Percentiles rank a stretch among this genome's conserved stretches.
Conservation (phyloP, 2,113 vertebrate genomes). For the Murina feae region DNA sequence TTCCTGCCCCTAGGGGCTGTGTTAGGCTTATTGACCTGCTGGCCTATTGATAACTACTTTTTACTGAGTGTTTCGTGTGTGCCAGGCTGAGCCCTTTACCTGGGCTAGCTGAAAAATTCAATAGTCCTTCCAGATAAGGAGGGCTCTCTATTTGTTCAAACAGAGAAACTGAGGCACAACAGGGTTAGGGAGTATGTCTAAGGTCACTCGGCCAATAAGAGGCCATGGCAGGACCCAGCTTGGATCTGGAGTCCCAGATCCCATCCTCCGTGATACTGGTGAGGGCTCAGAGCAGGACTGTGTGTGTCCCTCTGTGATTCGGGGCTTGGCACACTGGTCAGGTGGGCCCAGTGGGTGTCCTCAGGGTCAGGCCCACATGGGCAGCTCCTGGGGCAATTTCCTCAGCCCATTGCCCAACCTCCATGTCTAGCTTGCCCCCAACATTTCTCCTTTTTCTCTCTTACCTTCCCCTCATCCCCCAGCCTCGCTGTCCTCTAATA, state of each 20-base stretch:
- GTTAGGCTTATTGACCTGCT: not conserved
- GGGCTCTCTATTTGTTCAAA: not conserved
- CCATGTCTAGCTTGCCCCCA: not conserved
- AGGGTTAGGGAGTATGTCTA: too few relatives aligned
- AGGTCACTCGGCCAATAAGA: not conserved
- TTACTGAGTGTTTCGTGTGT: not conserved
- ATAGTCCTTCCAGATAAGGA: not conserved
- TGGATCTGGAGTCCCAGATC: not conserved
- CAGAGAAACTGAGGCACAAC: not conserved
- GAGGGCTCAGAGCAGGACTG: not conserved
- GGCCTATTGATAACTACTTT: not conserved
- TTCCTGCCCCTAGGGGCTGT: not conserved
- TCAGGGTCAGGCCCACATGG: not conserved
- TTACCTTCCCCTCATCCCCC: too few relatives aligned
- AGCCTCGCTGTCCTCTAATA: not conserved
- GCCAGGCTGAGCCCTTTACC: not conserved
- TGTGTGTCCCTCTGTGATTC: not conserved
- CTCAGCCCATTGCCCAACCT: not conserved
- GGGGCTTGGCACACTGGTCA: not conserved
- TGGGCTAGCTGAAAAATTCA: not conserved
- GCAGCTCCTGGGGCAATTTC: not conserved
- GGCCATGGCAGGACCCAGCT: not conserved
- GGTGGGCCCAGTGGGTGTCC: not conserved
- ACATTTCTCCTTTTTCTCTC: too few relatives aligned
- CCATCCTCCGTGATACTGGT: not conserved